Evolutionary conservation across 2,113 vertebrate genomes (phyloP), one percentile per base, ranked within the genome.

Genomic region (Neotoma lepida): DNA sequence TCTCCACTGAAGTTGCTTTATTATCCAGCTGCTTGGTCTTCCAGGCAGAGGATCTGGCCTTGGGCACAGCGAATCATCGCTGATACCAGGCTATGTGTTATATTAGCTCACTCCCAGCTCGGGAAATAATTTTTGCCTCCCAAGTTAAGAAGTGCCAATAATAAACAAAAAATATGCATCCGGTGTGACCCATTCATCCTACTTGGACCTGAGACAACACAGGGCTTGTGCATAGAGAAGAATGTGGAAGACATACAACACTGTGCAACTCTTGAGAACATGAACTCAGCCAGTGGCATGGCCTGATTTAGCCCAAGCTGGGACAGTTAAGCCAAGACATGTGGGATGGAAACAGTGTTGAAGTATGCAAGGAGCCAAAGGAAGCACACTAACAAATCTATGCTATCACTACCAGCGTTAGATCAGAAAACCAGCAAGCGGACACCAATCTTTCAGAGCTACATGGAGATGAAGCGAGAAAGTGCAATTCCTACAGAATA

Each of bases 241-340:
- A 66, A 54, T 4, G 12, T 28, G 41, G 54, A 93, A 94, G 86
- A 66, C 1, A 1, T 4, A 1, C 49, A n/a, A 1, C 63, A 41
- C 61, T 7, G 70, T 26, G 28, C 73, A 93, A 80, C 91, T 74
- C 68, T 70, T 77, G 97, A 95, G 71, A 97, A 93, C 84, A 94
- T 70, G 78, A 95, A 78, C 82, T 93, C 70, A 61, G 93, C 63
- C 49, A 70, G 84, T 49, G 63, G 74, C 73, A 89, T 28, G 92
- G 95, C 94, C 92, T 89, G 89, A 95, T 96, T 97, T 96, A 97
- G 97, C 90, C 92, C 51, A 89, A 84, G 90, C 68, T 94, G 93
- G 94, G 94, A 97, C 97, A 97, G 96, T 96, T 96, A 97, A 96
- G 96, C 94, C 95, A 96, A 96, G 78, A 84, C 96, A 96, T 70